phyloP scores from a whole-genome alignment of 2,888 invertebrate genomes.

The Drosophila nigritarsus region DNA sequence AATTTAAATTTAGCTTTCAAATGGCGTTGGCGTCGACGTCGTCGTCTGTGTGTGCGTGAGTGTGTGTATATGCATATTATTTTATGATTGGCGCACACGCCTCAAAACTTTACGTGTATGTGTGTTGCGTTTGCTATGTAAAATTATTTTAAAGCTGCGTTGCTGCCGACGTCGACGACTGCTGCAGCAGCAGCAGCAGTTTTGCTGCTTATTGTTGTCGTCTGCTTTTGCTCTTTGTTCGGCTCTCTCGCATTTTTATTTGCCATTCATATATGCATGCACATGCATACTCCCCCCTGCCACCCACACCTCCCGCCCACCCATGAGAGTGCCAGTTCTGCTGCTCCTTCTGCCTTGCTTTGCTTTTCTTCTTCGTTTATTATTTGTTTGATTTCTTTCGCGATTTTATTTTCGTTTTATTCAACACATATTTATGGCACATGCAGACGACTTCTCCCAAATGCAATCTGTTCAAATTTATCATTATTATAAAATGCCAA shows the following conservation, averaged over 20 bases:
- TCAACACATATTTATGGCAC: conserved; percentile 4
- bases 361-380: conserved; percentile 23
- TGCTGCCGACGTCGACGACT: conserved; percentile 65
- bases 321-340: conserved; percentile 36
- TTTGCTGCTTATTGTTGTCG: conserved; percentile 34
- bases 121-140: conserved; percentile 63
- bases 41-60: conserved; percentile 33
- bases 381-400: conserved; percentile 55
- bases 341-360: conserved; percentile 7
- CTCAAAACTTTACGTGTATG: conserved; percentile 47
- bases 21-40: conserved; percentile 71
- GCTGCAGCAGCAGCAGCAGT: conserved; percentile 41
- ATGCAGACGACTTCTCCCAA: neutral
- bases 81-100: conserved; percentile 78
- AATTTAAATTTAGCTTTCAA: conserved; percentile 84
- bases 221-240: conserved; percentile 49
- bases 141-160: conserved; percentile 80
- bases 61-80: conserved; percentile 70
- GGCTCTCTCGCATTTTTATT: conserved; percentile 66
- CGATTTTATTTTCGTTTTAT: conserved; percentile 45
- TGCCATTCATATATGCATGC: conserved; percentile 81
- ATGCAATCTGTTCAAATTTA: conserved; percentile 4
- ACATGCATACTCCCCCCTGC: conserved; percentile 49
- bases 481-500: neutral
- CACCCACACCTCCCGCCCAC: neutral